Conservation (phyloP, 1,140 invertebrate genomes). For the Ips nitidus region DNA sequence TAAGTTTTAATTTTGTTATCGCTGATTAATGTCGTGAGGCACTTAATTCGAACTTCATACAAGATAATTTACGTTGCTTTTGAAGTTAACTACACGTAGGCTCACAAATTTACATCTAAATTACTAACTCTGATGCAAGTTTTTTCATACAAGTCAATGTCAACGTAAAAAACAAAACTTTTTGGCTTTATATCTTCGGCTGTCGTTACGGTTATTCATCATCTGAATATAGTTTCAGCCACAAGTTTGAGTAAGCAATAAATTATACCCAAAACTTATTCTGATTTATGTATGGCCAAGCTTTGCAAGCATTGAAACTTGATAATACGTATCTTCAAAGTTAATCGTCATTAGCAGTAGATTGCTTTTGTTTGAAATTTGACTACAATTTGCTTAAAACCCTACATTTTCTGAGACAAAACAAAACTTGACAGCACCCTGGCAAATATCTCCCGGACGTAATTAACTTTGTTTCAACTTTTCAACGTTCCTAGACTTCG, state of each 20-base stretch:
- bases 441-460: neutral
- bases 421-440: neutral
- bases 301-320: neutral
- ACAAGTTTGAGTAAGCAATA: neutral
- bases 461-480: constrained; percentile 1
- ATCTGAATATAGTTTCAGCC: too few species aligned
- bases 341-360: constrained; percentile 2
- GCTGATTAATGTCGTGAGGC: too few species aligned
- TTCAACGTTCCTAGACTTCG: neutral
- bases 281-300: neutral
- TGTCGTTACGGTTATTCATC: too few species aligned
- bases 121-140: too few species aligned
- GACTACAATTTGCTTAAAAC: neutral
- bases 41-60: constrained; percentile 3
- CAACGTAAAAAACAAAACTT: too few species aligned
- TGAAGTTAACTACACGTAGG: too few species aligned
- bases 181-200: too few species aligned
- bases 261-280: constrained; percentile 3
- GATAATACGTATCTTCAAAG: constrained; percentile 1
- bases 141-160: too few species aligned
- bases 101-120: too few species aligned
- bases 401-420: neutral
- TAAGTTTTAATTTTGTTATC: too few species aligned
- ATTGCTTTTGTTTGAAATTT: constrained; percentile 3
- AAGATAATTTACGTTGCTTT: constrained; percentile 13